Base-by-base conservation (phyloP, 2,888 invertebrate species). In the Hyposoter didymator region DNA sequence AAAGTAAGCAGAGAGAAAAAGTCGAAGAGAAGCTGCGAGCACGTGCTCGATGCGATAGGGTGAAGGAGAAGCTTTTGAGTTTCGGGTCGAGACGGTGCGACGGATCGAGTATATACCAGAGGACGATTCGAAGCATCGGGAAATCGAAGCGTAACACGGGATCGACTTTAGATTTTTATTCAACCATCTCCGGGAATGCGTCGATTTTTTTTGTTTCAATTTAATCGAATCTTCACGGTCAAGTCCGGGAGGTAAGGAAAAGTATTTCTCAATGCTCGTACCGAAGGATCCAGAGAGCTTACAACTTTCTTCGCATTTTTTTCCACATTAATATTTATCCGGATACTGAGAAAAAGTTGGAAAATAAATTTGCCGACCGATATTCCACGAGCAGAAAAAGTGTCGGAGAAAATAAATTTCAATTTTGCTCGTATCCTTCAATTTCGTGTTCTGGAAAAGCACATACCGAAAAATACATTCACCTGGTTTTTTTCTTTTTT, bases 11-110 rank as follows among this genome's bases (percentile, higher is more conserved):
- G 55, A 39, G 52, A n/a, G 55, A 35, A 49, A n/a, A 49, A n/a
- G 32, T 7, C 19, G 22, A 19, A 32, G 39, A 52, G 55, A 73
- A 39, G 39, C 39, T 39, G 39, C 10, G 39, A 39, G 39, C 39
- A 39, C 39, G 39, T 39, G 39, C 39, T 10, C 39, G 39, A 39
- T 39, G 39, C 39, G 8, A 28, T 28, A 35, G 69, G 45, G 73
- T 22, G 49, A 10, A 32, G 45, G 49, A 28, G 14, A 49, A 73
- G 19, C 55, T 81, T 73, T 78, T 73, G 73, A 84, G 69, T 82
- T 81, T 82, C 47, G 43, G 49, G 62, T 69, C 74, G 69, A 69
- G 35, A 69, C 39, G 78, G 66, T 72, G 72, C 39, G 39, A 8
- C 39, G 39, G 8, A 39, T 66, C 70, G 75, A 75, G 28, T 47